Evolutionary conservation across 2,888 invertebrate genomes (phyloP), one percentile per base, ranked within the genome.

Genomic region (Mimas tiliae): DNA sequence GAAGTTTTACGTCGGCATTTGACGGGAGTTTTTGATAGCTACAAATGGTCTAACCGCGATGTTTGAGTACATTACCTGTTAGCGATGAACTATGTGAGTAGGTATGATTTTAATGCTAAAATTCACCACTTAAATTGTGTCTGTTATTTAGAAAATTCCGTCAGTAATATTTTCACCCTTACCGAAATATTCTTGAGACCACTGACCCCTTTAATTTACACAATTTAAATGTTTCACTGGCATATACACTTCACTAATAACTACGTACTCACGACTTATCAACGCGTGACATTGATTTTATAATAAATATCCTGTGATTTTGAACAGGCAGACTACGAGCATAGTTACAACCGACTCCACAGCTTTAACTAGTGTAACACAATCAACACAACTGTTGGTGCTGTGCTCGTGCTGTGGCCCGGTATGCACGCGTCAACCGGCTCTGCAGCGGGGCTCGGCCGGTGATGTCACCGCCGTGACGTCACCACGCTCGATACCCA

Each of bases 381-480:
- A 16, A 19, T 12, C 27, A 27, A 27, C 27, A 27, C 27, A 27
- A 27, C 27, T 27, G 27, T 27, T 42, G 42, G 38, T 58, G 58
- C 12, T 58, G 38, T 19, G 19, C 16, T 38, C 58, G 58, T 58
- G 58, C 58, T 58, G 58, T 58, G 58, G 42, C 42, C 38, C 65
- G 53, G 52, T 63, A 53, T 79, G 79, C 75, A 78, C 63, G 69
- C 70, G 71, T 73, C 78, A 78, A 74, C 75, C 73, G 78, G 69
- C 68, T 72, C 69, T 72, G 68, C 74, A 72, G 65, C 70, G 65
- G 70, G 71, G 75, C 68, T 70, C 71, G 74, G 69, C 67, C 70
- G 74, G 68, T 85, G 87, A 87, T 82, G 84, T 87, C 86, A 87
- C 74, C 65, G 63, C 62, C 67, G 64, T 80, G 81, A 82, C 79